Base-by-base conservation (phyloP, 2,113 vertebrate genomes). In the Antidorcas marsupialis region DNA sequence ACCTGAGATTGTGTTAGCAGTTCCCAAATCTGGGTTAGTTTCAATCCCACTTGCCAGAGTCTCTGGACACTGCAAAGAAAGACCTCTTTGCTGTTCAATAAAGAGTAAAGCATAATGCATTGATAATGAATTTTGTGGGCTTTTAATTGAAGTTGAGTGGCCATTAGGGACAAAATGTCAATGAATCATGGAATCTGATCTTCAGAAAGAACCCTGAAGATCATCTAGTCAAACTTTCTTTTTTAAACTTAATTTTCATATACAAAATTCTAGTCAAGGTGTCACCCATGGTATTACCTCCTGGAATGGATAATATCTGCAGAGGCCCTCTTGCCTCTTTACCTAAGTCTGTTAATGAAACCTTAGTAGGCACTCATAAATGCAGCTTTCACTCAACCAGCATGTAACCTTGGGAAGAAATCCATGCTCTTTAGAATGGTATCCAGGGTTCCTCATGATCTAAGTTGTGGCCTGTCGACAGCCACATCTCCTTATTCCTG, bases 1-100 rank as follows among this genome's bases (percentile, higher is more conserved):
- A 82, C 78, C 81, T 52, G 81, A 79, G 90, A 96, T 96, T 98
- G 97, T 96, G 94, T 91, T 94, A 98, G 96, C 50, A 89, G 45
- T 52, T 97, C 88, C 82, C 67, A 79, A 85, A 97, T 97, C 96
- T 97, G 92, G 87, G 85, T 90, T 93, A 94, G 81, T 95, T 84
- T 94, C 96, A 88, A 60, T 95, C 50, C 92, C 81, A 92, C 97
- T 97, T 97, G 14, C 82, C 23, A 36, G n/a, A 83, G 45, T 95
- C 43, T 94, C 59, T 76, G 79, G 59, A 57, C 15, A 67, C 43
- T 79, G 43, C 57, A 81, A 78, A 43, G 52, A 91, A 89, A 91
- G 79, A 71, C 53, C 79, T 94, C 21, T 96, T 45, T n/a, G 2
- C 17, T 9, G 52, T 82, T 89, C 55, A 76, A 9, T 27, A 64